Base-by-base conservation (phyloP, 2,113 vertebrate species). In the Phoxinus phoxinus region DNA sequence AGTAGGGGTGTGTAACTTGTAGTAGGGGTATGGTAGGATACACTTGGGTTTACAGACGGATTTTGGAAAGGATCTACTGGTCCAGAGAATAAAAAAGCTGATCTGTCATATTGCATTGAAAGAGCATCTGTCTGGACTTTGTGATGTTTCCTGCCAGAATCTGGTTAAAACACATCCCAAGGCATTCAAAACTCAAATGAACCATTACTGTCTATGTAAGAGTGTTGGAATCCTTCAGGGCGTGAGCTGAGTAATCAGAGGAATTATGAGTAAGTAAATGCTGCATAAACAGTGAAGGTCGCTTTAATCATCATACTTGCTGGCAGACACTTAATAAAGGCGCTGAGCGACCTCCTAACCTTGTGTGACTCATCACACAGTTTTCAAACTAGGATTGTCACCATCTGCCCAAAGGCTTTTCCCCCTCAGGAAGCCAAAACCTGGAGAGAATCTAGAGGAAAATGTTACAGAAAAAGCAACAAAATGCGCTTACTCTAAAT, bases 401-500 rank as follows among this genome's bases (percentile, higher is more conserved):
- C 81, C 44, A 37, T 75, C 59, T 37, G 46, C 74, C 35, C 4
- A 53, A 83, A 83, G 12, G 17, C 21, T 30, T 76, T 76, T 21
- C 32, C 19, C 3, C 21, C 19, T 27, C 81, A 46, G 44, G 30
- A 19, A 30, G 41, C 1, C 35, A 58, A n/a, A 82, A 23, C 58
- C 30, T 58, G n/a, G 15, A 63, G 65, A 67, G 27, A 71, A 37
- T 37, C 32, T 25, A 81, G 51, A 63, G 46, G 5, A n/a, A n/a
- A 15, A 51, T 48, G 4, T 23, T 44, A 25, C 13, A 83, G 53
- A 83, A 51, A n/a, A 44, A 41, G 30, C 17, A 51, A 27, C 4
- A 12, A 59, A 10, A 71, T 3, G 13, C 53, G 78, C 96, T 96
- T 92, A 99, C 98, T 94, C 98, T 96, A 91, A 99, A 99, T 56